Base-by-base conservation (phyloP, 2,113 vertebrate species). In the Chrysemys picta region DNA sequence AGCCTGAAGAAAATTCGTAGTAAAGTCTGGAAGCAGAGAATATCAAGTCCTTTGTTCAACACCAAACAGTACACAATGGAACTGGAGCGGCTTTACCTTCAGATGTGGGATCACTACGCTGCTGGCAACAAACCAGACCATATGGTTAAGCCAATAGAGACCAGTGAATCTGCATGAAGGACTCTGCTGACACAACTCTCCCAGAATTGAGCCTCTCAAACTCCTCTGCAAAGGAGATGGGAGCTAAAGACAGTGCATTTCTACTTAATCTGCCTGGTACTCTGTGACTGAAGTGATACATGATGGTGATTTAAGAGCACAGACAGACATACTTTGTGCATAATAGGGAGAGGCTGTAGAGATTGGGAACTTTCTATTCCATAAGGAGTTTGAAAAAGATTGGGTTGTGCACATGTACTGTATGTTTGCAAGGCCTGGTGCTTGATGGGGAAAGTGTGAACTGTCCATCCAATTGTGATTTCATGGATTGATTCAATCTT, bases 11-110 rank as follows among this genome's bases (percentile, higher is more conserved):
- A 99, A 98, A 98, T 99, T 29, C 98, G 99, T 81, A 98, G 99
- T 42, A 99, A 99, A 82, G 99, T 99, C 7, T 99, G 99, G 99
- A 99, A 99, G 97, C 99, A 99, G 97, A 98, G 99, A 91, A 99
- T 99, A 98, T 99, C 99, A 97, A 99, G 99, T 94, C 99, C 99
- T 19, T 98, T 99, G 86, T 99, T 99, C 98, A 99, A 99, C 98
- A 99, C 99, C 35, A 99, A 99, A 97, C 99, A 99, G 97, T 99
- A 99, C 97, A 99, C 99, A 14, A 98, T 98, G 69, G 99, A 99
- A 95, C 98, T 99, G 97, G 99, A 99, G 98, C 98, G 98, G 90
- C 99, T 99, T 12, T 99, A 99, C 93, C 98, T 99, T 49, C 99
- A 99, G 98, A 99, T 99, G 99, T 99, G 99, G 99, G 99, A 99